Percentiles rank a stretch among this genome's conserved stretches.
Evolutionary conservation across 2,797 vertebrate species (phyloP).

Genomic region (Sebastes nivosus): DNA sequence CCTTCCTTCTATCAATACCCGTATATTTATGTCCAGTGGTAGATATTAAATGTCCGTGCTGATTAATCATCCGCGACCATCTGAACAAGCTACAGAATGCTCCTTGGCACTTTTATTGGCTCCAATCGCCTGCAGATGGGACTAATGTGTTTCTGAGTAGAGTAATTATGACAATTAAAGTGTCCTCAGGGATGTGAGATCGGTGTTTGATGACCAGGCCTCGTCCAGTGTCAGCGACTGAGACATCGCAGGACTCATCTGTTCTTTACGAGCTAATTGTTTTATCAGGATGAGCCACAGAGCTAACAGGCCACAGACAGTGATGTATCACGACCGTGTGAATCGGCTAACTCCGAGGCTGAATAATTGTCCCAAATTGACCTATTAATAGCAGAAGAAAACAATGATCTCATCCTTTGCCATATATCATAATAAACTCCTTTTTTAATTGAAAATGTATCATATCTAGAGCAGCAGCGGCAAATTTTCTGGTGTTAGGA

Average conservation of each 20-base stretch:
- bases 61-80: slow-evolving; percentile 60
- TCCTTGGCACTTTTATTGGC: slow-evolving; percentile 71
- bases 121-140: slow-evolving; percentile 65
- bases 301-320: slow-evolving; percentile 29
- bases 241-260: slow-evolving; percentile 41
- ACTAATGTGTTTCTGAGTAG: slow-evolving; percentile 73
- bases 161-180: slow-evolving; percentile 77
- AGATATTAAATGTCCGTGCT: slow-evolving; percentile 63
- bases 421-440: slow-evolving; percentile 35
- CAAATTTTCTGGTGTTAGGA: slow-evolving; percentile 9
- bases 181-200: slow-evolving; percentile 61
- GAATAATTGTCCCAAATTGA: slow-evolving; percentile 47
- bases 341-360: slow-evolving; percentile 12
- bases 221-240: slow-evolving; percentile 32
- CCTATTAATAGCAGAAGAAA: slow-evolving; percentile 61
- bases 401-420: slow-evolving; percentile 59
- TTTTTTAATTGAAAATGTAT: slow-evolving; percentile 25
- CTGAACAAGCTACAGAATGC: slow-evolving; percentile 51
- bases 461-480: slow-evolving; percentile 14
- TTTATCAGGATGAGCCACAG: slow-evolving; percentile 60
- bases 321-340: slow-evolving; percentile 44
- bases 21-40: slow-evolving; percentile 66
- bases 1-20: slow-evolving; percentile 35
- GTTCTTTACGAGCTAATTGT: slow-evolving; percentile 62
- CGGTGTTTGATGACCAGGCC: slow-evolving; percentile 48